Evolutionary conservation across 2,797 vertebrate genomes (phyloP), one percentile per base, ranked within the genome.

Genomic region (Nyctibius grandis): DNA sequence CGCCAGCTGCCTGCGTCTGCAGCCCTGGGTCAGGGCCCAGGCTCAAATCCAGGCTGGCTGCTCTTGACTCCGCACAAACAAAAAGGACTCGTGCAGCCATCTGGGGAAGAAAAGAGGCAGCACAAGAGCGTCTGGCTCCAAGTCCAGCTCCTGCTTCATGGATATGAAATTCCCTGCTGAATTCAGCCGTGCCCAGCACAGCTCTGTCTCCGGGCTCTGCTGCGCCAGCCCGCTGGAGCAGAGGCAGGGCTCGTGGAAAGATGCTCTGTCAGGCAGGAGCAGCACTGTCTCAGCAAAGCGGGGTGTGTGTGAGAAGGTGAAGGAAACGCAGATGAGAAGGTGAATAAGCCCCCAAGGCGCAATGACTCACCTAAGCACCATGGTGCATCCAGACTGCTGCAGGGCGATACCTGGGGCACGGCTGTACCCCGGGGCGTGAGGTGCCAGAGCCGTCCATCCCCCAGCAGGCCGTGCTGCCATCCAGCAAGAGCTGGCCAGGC

Each of bases 401-500:
- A 1, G 72, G 40, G 40, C 4, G 5, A 42, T 2, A 4, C 31
- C 45, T 3, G 1, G 9, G 12, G 36, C 7, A n/a, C n/a, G n/a
- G n/a, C n/a, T n/a, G n/a, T n/a, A n/a, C n/a, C n/a, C 45, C 3
- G 1, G 11, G 12, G 36, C 6, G 1, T 0, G 9, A 0, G 44
- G 5, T 4, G 60, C 33, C 73, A 1, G 26, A 4, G 34, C 45
- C 17, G n/a, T n/a, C n/a, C n/a, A n/a, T n/a, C n/a, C n/a, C n/a
- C n/a, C n/a, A n/a, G n/a, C n/a, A n/a, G n/a, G n/a, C n/a, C n/a
- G n/a, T n/a, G n/a, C n/a, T n/a, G n/a, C n/a, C n/a, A n/a, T n/a
- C n/a, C n/a, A n/a, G n/a, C n/a, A n/a, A n/a, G n/a, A n/a, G n/a
- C n/a, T n/a, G n/a, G n/a, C n/a, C n/a, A n/a, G n/a, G n/a, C n/a